phyloP scores from a whole-genome alignment of 2,797 vertebrate species.

The Cyclopterus lumpus region DNA sequence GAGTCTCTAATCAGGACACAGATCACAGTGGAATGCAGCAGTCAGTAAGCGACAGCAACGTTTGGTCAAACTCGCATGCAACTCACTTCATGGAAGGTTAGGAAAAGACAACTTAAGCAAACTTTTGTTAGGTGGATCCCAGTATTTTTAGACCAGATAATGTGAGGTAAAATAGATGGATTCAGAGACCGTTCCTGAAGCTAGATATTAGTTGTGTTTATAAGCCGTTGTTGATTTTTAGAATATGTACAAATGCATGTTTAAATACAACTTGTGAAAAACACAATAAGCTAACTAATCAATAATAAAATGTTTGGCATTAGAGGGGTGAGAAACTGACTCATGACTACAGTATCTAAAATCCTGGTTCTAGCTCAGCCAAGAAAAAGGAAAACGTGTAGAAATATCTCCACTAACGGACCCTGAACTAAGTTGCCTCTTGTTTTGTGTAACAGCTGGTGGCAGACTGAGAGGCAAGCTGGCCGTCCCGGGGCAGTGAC shows the following conservation, averaged over 20 bases:
- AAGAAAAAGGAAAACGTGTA: background rate
- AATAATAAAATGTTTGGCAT: background rate
- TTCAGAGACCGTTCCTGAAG: background rate
- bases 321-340: background rate
- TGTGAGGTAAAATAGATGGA: background rate
- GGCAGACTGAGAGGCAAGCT: conserved; percentile 50
- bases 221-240: background rate
- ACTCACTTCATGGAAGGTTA: conserved; percentile 8
- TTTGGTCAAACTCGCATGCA: conserved; percentile 14
- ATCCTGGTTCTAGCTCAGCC: conserved; percentile 3
- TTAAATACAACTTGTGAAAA: background rate
- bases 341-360: conserved; percentile 2
- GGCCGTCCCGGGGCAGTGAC: conserved; percentile 42
- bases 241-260: background rate
- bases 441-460: conserved; percentile 68
- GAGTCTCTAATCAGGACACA: conserved; percentile 66
- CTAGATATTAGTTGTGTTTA: background rate
- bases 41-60: conserved; percentile 27
- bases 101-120: conserved; percentile 1
- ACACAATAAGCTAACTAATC: background rate
- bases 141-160: background rate
- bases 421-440: conserved; percentile 25
- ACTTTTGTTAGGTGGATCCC: background rate
- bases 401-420: conserved; percentile 20
- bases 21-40: conserved; percentile 64